Conservation (phyloP, 2,888 invertebrate species). For the Idaea straminata region DNA sequence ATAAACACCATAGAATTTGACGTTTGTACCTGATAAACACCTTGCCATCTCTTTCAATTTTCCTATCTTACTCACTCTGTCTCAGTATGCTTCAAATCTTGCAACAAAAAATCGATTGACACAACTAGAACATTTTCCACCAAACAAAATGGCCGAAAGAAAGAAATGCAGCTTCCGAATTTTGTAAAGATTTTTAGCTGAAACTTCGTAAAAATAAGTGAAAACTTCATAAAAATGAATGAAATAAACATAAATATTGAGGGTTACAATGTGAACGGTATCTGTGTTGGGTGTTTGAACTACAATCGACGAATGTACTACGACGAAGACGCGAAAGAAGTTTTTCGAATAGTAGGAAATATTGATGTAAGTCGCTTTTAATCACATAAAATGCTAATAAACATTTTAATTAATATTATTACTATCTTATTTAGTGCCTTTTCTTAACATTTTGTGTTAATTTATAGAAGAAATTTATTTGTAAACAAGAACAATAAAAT, state of each 20-base stretch:
- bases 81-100: not conserved
- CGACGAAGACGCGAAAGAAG: slow-evolving; percentile 50
- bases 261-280: slow-evolving; percentile 73
- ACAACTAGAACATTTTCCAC: slow-evolving; percentile 7
- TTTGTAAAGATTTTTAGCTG: slow-evolving; percentile 43
- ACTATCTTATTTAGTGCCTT: not conserved
- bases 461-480: slow-evolving; percentile 23
- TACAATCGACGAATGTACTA: slow-evolving; percentile 69
- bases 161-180: slow-evolving; percentile 67
- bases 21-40: too few species aligned
- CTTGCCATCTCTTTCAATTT: too few species aligned
- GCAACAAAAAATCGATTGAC: not conserved
- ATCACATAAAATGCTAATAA: not conserved
- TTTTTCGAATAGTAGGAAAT: slow-evolving; percentile 57
- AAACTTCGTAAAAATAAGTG: slow-evolving; percentile 11
- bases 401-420: not conserved
- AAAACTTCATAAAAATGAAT: slow-evolving; percentile 48
- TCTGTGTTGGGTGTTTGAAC: slow-evolving; percentile 71
- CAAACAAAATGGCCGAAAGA: slow-evolving; percentile 65
- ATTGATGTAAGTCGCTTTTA: slow-evolving; percentile 62
- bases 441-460: slow-evolving; percentile 32
- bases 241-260: slow-evolving; percentile 75
- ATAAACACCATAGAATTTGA: too few species aligned
- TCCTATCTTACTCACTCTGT: not conserved
- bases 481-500: slow-evolving; percentile 63